Evolutionary conservation across 2,797 vertebrate genomes (phyloP).

Genomic region (Pseudomugil tenellus): DNA sequence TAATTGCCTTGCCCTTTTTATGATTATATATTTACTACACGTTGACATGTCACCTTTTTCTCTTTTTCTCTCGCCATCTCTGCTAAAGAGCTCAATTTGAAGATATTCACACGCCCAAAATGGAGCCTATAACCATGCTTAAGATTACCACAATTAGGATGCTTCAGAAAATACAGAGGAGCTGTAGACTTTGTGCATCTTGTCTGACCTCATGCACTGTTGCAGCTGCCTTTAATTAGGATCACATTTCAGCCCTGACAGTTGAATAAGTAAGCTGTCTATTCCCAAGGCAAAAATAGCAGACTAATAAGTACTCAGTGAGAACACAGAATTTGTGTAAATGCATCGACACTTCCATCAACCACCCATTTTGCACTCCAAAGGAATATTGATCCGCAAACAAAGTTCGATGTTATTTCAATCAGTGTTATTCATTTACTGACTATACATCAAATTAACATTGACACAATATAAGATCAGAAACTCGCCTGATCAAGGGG

Average conservation of each 20-base stretch:
- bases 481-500: slow-evolving; percentile 14
- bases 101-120: neutral
- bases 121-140: neutral
- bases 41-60: neutral
- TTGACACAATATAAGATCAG: slow-evolving; percentile 45
- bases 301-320: slow-evolving; percentile 46
- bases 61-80: neutral
- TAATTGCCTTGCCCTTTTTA: neutral
- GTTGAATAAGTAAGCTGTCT: slow-evolving; percentile 42
- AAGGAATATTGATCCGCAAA: slow-evolving; percentile 50
- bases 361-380: slow-evolving; percentile 35
- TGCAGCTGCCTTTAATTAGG: slow-evolving; percentile 56
- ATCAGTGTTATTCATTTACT: slow-evolving; percentile 53
- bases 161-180: slow-evolving; percentile 4
- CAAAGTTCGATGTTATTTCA: slow-evolving; percentile 46
- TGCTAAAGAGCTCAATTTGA: neutral
- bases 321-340: slow-evolving; percentile 36
- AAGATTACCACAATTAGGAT: neutral
- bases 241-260: slow-evolving; percentile 38
- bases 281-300: slow-evolving; percentile 39
- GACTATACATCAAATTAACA: slow-evolving; percentile 54
- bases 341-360: slow-evolving; percentile 46
- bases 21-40: neutral
- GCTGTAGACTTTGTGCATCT: slow-evolving; percentile 13
- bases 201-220: slow-evolving; percentile 13